These are phyloP conservation scores for Torymus tubicola DNA, from an alignment of 2,888 invertebrate species.

Conservation along the genomic window DNA sequence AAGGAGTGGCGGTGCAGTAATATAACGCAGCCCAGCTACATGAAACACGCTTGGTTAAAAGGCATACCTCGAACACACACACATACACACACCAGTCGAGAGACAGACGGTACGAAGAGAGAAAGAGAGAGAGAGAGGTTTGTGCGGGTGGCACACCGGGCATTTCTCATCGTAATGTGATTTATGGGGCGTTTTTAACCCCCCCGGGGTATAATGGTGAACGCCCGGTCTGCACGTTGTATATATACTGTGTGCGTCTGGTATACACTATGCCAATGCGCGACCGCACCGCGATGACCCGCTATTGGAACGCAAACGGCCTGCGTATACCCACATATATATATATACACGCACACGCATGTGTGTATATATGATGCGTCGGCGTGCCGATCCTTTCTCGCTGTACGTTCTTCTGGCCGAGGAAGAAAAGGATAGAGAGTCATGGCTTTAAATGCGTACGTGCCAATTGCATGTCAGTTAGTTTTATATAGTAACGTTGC, in stretches of 20 bases:
- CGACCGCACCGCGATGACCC: constrained; percentile 52
- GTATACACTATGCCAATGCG: constrained; percentile 14
- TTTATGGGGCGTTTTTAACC: constrained; percentile 73
- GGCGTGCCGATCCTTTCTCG: constrained; percentile 47
- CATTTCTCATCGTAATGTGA: constrained; percentile 73
- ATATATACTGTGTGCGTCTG: too few relatives aligned
- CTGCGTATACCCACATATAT: too few relatives aligned
- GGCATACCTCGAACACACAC: not conserved
- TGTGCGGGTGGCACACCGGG: constrained; percentile 63
- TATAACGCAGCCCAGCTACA: not conserved
- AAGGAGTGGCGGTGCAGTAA: not conserved
- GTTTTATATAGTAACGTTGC: constrained; percentile 32
- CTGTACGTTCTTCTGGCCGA: constrained; percentile 5
- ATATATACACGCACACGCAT: too few relatives aligned
- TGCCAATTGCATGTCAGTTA: constrained; percentile 52
- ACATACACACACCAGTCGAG: not conserved
- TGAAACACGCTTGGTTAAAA: not conserved
- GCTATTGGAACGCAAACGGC: not conserved
- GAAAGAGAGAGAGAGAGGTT: constrained; percentile 23
- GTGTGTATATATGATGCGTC: not conserved
- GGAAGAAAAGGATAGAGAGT: not conserved
- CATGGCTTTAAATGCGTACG: constrained; percentile 50
- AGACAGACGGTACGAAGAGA: constrained; percentile 37
- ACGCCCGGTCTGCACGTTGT: constrained; percentile 8
- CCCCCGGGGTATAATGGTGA: constrained; percentile 65